phyloP scores from a whole-genome alignment of 2,113 vertebrate species.

The Indicator indicator region DNA sequence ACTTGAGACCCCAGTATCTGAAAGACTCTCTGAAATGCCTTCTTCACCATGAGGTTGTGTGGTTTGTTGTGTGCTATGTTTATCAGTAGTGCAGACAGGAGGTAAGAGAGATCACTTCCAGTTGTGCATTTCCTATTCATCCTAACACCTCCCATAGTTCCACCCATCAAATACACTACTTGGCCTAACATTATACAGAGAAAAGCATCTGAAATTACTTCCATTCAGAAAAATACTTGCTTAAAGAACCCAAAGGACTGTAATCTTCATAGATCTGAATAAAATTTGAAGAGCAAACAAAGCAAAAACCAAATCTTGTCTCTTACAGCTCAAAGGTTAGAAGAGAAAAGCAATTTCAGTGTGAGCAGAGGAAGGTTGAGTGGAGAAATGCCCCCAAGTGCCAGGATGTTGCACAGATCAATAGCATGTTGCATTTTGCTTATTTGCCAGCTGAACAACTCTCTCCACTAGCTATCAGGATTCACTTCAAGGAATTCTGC shows the following conservation, averaged over 20 bases:
- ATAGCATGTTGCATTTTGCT: background rate
- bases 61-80: rapidly evolving
- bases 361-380: background rate
- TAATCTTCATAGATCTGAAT: background rate
- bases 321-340: background rate
- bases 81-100: background rate
- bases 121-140: background rate
- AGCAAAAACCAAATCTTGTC: background rate
- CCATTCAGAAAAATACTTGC: background rate
- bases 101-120: background rate
- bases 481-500: background rate
- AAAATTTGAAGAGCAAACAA: background rate
- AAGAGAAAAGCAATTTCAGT: background rate
- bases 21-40: background rate
- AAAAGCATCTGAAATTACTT: background rate
- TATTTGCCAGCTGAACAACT: background rate
- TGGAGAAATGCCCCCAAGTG: background rate
- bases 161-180: background rate
- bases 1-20: background rate
- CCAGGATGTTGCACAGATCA: background rate
- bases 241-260: background rate
- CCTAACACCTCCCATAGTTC: background rate
- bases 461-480: background rate
- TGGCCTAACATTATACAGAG: background rate
- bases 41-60: background rate